A percentile compares a stretch with the other conserved stretches of the same genome.
phyloP scores from a whole-genome alignment of 2,888 invertebrate genomes.

The Rhingia campestris region DNA sequence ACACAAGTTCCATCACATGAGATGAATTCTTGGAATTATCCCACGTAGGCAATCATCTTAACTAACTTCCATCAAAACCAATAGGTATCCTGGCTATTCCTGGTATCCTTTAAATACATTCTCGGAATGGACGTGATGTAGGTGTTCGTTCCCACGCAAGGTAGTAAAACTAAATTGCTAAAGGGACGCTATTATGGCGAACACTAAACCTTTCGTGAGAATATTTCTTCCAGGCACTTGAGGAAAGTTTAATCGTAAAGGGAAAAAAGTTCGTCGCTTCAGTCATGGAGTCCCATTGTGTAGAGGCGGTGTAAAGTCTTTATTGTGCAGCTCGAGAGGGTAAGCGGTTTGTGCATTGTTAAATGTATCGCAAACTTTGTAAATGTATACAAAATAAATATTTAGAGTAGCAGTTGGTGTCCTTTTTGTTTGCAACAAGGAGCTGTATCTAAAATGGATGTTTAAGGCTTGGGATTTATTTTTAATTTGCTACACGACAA shows the following conservation, averaged over 20 bases:
- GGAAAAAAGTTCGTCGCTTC: too few relatives aligned
- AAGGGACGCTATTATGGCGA: neutral
- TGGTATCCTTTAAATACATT: neutral
- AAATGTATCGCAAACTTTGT: too few relatives aligned
- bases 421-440: too few relatives aligned
- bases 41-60: slow-evolving; percentile 6
- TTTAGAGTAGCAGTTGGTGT: too few relatives aligned
- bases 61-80: neutral
- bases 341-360: too few relatives aligned
- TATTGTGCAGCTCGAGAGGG: too few relatives aligned
- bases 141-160: neutral
- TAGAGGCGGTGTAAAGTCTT: too few relatives aligned
- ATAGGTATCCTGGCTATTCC: neutral
- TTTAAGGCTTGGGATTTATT: too few relatives aligned
- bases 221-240: slow-evolving; percentile 3
- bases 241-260: slow-evolving; percentile 14
- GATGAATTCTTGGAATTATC: neutral
- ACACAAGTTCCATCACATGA: neutral
- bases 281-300: too few relatives aligned
- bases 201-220: neutral
- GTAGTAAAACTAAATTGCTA: neutral
- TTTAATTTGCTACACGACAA: too few relatives aligned
- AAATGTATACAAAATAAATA: too few relatives aligned
- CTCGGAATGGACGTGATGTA: neutral
- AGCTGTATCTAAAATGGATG: too few relatives aligned